Evolutionary conservation across 2,797 vertebrate species (phyloP).

Genomic region (Acanthis flammea): DNA sequence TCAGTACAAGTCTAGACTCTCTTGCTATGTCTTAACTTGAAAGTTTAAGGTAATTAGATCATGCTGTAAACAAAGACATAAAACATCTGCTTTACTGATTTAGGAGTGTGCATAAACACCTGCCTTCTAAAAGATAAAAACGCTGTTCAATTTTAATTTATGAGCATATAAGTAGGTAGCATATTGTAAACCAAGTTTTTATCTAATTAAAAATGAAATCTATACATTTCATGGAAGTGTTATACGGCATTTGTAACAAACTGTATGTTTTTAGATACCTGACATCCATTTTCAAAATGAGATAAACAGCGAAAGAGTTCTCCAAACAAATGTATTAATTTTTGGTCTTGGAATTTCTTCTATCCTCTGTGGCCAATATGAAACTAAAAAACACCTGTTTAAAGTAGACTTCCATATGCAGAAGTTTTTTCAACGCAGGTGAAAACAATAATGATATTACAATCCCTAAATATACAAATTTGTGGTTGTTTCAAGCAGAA

Average conservation of each 20-base stretch:
- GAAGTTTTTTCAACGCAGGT: constrained; percentile 48
- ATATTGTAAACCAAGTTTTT: background rate
- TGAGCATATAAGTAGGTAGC: background rate
- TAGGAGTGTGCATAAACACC: background rate
- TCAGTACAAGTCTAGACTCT: background rate
- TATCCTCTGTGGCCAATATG: constrained; percentile 17
- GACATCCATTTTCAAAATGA: constrained; percentile 18
- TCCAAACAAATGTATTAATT: constrained; percentile 3
- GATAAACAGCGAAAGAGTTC: constrained; percentile 32
- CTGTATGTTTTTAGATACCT: background rate
- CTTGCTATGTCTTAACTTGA: background rate
- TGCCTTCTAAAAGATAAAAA: background rate
- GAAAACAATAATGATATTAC: constrained; percentile 1
- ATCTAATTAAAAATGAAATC: constrained; percentile 27
- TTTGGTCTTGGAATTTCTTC: constrained; percentile 44
- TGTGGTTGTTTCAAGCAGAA: constrained; percentile 17
- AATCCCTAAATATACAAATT: constrained; percentile 40
- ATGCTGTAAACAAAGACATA: background rate
- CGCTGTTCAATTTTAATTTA: background rate
- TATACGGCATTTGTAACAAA: background rate
- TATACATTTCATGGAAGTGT: constrained; percentile 42
- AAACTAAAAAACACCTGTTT: constrained; percentile 32
- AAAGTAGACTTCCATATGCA: constrained; percentile 17
- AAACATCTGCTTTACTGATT: background rate
- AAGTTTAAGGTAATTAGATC: background rate